Percentiles rank a stretch among this genome's conserved stretches.
phyloP scores from a whole-genome alignment of 2,113 vertebrate genomes.

The Speoplatyrhinus poulsoni region DNA sequence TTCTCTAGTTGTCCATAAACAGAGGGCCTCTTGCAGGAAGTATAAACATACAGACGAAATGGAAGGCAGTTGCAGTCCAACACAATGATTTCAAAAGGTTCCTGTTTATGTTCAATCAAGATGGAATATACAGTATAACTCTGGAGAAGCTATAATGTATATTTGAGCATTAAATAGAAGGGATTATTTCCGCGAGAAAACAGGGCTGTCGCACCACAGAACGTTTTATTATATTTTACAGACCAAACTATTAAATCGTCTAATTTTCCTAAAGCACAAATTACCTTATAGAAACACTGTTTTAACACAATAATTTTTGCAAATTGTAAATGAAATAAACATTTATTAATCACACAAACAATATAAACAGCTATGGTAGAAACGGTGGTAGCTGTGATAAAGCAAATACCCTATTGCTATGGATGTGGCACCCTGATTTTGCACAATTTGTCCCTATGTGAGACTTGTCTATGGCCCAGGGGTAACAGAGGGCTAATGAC shows the following conservation, averaged over 20 bases:
- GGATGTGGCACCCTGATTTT: slow-evolving; percentile 1
- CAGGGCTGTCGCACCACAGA: slow-evolving; percentile 23
- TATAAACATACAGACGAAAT: slow-evolving; percentile 89
- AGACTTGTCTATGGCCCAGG: slow-evolving; percentile 30
- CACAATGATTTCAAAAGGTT: slow-evolving; percentile 87
- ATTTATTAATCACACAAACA: too few relatives aligned
- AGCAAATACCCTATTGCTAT: slow-evolving; percentile 7
- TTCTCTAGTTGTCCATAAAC: slow-evolving; percentile 94
- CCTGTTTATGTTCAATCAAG: slow-evolving; percentile 95
- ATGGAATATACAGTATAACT: slow-evolving; percentile 73
- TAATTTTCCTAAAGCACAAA: slow-evolving; percentile 3
- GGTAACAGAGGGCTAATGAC: slow-evolving; percentile 65
- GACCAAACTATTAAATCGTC: slow-evolving; percentile 12
- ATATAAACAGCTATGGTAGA: not conserved
- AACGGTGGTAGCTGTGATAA: not conserved
- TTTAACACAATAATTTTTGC: too few relatives aligned
- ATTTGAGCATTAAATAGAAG: slow-evolving; percentile 47
- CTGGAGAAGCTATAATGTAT: slow-evolving; percentile 19
- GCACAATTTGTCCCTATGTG: slow-evolving; percentile 43
- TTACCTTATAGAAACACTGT: not conserved
- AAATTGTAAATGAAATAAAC: too few relatives aligned
- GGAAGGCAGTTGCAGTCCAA: slow-evolving; percentile 86
- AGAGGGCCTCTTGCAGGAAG: slow-evolving; percentile 92
- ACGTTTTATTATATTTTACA: slow-evolving; percentile 31
- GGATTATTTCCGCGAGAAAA: slow-evolving; percentile 42